These are phyloP conservation scores for Pollachius pollachius DNA, from an alignment of 2,113 vertebrate genomes.

Conservation along the genomic window DNA sequence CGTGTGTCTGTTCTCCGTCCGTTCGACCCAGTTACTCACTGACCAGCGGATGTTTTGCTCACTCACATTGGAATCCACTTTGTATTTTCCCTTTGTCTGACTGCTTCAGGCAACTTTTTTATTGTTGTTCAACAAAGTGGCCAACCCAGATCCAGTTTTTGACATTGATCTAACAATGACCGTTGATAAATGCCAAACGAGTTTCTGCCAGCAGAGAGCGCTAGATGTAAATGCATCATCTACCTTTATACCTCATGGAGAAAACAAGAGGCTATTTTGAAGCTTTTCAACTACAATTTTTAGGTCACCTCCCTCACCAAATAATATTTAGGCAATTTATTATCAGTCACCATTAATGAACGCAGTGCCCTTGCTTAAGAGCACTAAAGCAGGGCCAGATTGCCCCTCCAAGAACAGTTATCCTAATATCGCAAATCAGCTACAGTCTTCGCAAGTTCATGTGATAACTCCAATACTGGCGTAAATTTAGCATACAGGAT, in stretches of 20 bases:
- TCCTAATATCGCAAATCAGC: too few species aligned
- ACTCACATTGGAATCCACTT: slow-evolving; percentile 45
- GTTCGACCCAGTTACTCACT: slow-evolving; percentile 6
- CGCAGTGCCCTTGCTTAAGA: too few species aligned
- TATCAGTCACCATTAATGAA: too few species aligned
- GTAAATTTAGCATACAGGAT: too few species aligned
- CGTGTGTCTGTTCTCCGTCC: slow-evolving; percentile 4
- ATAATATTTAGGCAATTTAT: too few species aligned
- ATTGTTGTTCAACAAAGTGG: slow-evolving; percentile 57
- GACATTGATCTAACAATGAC: neutral
- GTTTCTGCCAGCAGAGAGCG: neutral
- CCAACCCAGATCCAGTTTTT: slow-evolving; percentile 30
- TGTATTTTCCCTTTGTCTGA: slow-evolving; percentile 50
- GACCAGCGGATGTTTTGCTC: slow-evolving; percentile 36
- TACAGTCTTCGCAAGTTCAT: too few species aligned
- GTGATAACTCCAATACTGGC: too few species aligned
- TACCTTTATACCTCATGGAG: neutral
- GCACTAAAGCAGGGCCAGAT: too few species aligned
- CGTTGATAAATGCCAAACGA: neutral
- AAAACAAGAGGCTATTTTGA: too few species aligned
- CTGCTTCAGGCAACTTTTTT: slow-evolving; percentile 58
- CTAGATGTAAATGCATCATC: neutral
- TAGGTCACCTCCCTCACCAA: too few species aligned
- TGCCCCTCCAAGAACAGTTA: too few species aligned
- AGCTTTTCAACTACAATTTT: too few species aligned